Evolutionary conservation across 2,888 invertebrate species (phyloP).

Genomic region (Platycheirus albimanus): DNA sequence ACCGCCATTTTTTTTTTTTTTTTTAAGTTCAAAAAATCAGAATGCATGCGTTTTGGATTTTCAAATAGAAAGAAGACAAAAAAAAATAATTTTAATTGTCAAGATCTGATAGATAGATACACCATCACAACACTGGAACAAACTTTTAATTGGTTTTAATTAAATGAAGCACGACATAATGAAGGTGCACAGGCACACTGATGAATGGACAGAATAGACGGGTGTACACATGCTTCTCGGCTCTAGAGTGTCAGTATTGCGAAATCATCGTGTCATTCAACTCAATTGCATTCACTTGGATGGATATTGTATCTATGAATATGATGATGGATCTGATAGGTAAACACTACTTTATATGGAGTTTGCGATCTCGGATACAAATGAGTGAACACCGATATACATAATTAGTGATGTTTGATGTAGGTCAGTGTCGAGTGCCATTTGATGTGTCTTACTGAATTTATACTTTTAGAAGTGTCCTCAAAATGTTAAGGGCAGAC

Average conservation of each 20-base stretch:
- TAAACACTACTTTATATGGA: constrained; percentile 27
- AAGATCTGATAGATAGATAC: constrained; percentile 46
- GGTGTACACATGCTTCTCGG: not conserved
- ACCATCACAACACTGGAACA: constrained; percentile 18
- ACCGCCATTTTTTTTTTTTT: not conserved
- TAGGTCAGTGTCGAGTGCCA: constrained; percentile 58
- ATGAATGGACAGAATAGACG: not conserved
- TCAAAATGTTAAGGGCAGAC: constrained; percentile 36
- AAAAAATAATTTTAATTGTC: constrained; percentile 20
- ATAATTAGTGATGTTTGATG: constrained; percentile 52
- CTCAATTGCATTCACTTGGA: constrained; percentile 53
- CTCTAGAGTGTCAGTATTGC: constrained; percentile 42
- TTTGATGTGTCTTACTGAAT: constrained; percentile 7
- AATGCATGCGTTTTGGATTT: constrained; percentile 34
- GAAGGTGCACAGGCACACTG: constrained; percentile 33
- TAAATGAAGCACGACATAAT: constrained; percentile 52
- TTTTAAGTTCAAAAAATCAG: constrained; percentile 22
- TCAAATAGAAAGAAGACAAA: constrained; percentile 11
- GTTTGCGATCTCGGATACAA: constrained; percentile 5
- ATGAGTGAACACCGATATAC: constrained; percentile 21
- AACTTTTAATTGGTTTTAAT: constrained; percentile 48
- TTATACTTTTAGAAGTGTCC: not conserved
- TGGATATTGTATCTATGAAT: constrained; percentile 18
- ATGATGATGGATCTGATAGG: constrained; percentile 19
- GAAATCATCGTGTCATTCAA: constrained; percentile 61